Base-by-base conservation (phyloP, 2,113 vertebrate genomes). In the Lates calcarifer region DNA sequence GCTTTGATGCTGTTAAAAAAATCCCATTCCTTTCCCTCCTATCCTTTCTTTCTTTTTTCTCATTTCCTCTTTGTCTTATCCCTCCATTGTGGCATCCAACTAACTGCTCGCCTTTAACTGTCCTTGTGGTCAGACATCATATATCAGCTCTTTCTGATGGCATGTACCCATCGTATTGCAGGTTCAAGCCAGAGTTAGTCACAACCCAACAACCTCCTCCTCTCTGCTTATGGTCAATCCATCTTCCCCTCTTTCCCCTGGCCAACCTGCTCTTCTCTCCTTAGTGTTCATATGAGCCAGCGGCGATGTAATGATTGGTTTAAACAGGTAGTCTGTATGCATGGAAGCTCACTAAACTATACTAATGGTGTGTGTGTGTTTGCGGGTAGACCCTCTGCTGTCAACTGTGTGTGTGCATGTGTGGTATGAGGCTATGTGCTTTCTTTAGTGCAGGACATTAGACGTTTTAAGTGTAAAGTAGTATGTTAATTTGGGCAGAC, bases 261-360 rank as follows among this genome's bases (percentile, higher is more conserved):
- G 45, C 71, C 82, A 75, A 29, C 49, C 47, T 41, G 47, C 75
- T 65, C 51, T 63, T 31, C 35, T 78, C 76, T 86, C 49, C 61
- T 71, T 53, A 67, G 67, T 58, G 82, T 85, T 75, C 73, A 81
- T 57, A 87, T 47, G 84, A 88, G 84, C 86, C 89, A 62, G 82
- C 7, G 35, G 86, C 81, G 47, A 64, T 68, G 69, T 83, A 85
- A 87, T 78, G 83, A 89, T 88, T 72, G 76, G 33, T 85, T 88
- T 90, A 89, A 93, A 88, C 82, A 91, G 89, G 91, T 88, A 82
- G 91, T 91, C 84, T 93, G 92, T 91, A 92, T 92, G 92, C 89
- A 91, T 61, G 81, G 75, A 87, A 66, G 71, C 84, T 79, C 83
- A 31, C 83, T 81, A 67, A 80, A 83, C 84, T 60, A 73, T 53